Evolutionary conservation across 2,113 vertebrate species (phyloP).

Genomic region (Phodopus roborovskii): DNA sequence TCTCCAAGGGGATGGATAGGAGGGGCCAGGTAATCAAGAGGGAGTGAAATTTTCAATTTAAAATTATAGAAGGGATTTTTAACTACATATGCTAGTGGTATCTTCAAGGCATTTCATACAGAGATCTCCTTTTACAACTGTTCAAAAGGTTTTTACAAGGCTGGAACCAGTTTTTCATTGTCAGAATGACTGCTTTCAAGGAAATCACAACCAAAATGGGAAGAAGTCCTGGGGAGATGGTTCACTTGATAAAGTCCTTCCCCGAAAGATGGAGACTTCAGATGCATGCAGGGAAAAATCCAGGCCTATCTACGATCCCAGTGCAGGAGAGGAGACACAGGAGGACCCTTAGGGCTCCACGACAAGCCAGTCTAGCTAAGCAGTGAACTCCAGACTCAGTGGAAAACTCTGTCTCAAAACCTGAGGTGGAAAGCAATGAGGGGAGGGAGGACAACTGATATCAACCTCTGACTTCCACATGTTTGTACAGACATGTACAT

Average conservation of each 20-base stretch:
- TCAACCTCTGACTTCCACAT: not conserved
- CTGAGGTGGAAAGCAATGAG: not conserved
- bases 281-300: not conserved
- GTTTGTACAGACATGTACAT: not conserved
- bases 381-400: not conserved
- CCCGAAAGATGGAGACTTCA: too few species aligned
- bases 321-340: not conserved
- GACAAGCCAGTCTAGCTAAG: not conserved
- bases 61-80: not conserved
- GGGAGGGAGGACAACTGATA: not conserved
- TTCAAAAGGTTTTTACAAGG: not conserved
- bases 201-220: not conserved
- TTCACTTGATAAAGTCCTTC: not conserved
- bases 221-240: not conserved
- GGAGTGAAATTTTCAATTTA: not conserved
- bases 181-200: constrained; percentile 2
- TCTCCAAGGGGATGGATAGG: not conserved
- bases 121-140: not conserved
- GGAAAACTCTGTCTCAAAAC: not conserved
- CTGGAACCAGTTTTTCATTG: not conserved
- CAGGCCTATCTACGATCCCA: not conserved
- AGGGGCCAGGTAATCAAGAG: not conserved
- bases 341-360: not conserved
- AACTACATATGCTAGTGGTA: not conserved
- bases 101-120: not conserved